Percentiles rank a stretch among this genome's conserved stretches.
These are phyloP conservation scores for Tetragnatha versicolor DNA, from an alignment of 1,140 invertebrate species.

Conservation along the genomic window DNA sequence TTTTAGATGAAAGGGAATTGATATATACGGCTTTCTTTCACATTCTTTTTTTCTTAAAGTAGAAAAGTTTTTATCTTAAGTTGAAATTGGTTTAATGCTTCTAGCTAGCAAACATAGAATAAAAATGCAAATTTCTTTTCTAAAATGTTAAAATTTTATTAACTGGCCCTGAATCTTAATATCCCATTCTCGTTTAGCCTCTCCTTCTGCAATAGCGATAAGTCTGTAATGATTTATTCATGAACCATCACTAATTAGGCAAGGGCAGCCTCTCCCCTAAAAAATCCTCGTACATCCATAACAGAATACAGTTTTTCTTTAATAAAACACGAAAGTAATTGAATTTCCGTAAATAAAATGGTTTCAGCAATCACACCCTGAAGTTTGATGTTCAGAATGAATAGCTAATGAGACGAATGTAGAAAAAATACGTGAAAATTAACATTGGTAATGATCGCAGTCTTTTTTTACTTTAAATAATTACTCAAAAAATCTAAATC, in stretches of 20 bases:
- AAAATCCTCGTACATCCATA: neutral
- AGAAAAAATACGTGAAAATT: conserved; percentile 19
- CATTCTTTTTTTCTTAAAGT: too few relatives aligned
- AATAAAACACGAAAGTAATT: conserved; percentile 19
- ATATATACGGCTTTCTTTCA: too few relatives aligned
- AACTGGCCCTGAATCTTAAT: neutral
- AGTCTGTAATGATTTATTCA: conserved; percentile 28
- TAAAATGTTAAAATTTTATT: conserved; percentile 13
- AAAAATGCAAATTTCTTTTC: too few relatives aligned
- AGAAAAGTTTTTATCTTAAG: too few relatives aligned
- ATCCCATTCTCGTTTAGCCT: neutral
- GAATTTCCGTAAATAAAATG: conserved; percentile 26
- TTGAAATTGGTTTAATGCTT: too few relatives aligned
- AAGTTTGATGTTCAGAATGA: neutral
- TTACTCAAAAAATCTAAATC: conserved; percentile 27
- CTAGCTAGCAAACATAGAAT: too few relatives aligned
- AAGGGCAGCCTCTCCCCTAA: neutral
- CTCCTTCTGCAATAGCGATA: conserved; percentile 13
- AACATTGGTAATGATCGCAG: conserved; percentile 16
- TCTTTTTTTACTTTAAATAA: conserved; percentile 15
- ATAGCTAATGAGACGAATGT: conserved; percentile 11
- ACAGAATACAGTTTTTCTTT: conserved; percentile 23
- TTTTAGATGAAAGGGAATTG: too few relatives aligned
- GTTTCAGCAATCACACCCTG: conserved; percentile 17
- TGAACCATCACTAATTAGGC: neutral